Conservation (phyloP, 2,113 vertebrate genomes). For the Halichoerus grypus region DNA sequence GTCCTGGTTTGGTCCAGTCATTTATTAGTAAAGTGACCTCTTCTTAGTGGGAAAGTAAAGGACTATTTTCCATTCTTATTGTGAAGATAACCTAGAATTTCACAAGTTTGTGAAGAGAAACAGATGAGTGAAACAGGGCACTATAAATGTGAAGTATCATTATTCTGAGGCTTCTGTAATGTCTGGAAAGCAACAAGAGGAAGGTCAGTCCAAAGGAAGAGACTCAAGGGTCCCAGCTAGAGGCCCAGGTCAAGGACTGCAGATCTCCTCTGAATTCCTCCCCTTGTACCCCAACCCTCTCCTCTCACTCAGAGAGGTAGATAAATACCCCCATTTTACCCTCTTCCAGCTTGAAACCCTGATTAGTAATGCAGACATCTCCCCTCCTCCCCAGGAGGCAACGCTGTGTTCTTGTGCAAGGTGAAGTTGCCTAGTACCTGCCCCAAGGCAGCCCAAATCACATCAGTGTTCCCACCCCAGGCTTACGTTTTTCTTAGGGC, state of each 20-base stretch:
- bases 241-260: neutral
- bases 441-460: neutral
- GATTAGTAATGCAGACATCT: neutral
- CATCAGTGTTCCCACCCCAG: neutral
- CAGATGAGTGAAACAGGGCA: neutral
- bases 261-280: neutral
- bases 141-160: neutral
- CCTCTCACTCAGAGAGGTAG: neutral
- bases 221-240: neutral
- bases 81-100: slow-evolving; percentile 7
- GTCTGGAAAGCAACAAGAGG: neutral
- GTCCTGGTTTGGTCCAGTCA: neutral
- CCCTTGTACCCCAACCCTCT: neutral
- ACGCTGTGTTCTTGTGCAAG: neutral
- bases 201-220: neutral
- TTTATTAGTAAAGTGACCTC: neutral
- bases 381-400: neutral
- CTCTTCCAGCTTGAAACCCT: neutral
- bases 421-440: neutral
- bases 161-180: neutral
- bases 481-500: neutral
- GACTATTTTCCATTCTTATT: neutral
- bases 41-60: neutral
- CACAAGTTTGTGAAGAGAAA: neutral
- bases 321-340: neutral